Evolutionary conservation across 37 sponge, comb jelly and placozoan species (phyloP).

Genomic region (Dysidea cf. avara): DNA sequence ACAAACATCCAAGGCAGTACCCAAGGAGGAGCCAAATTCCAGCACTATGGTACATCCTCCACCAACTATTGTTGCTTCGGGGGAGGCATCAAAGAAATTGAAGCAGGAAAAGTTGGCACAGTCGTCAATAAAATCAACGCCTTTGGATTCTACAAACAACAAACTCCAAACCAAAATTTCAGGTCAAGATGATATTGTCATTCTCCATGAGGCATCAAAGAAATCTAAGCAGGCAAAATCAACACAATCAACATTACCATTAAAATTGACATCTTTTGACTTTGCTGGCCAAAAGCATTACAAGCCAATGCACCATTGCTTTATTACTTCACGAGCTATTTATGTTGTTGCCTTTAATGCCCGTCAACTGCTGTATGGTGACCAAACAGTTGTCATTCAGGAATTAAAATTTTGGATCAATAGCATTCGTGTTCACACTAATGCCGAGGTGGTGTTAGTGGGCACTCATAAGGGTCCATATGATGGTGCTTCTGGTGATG

Average conservation of each 20-base stretch:
- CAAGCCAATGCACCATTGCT: slow-evolving; percentile 76
- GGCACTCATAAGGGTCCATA: slow-evolving; percentile 37
- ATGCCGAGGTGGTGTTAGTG: slow-evolving; percentile 32
- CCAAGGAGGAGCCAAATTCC: too few species aligned
- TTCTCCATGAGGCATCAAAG: background rate
- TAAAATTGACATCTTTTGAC: slow-evolving; percentile 40
- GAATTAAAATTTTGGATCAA: slow-evolving; percentile 61
- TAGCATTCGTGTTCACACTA: too few species aligned
- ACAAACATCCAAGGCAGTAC: too few species aligned
- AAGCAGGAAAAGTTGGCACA: too few species aligned
- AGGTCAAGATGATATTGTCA: background rate
- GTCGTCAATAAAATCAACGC: too few species aligned
- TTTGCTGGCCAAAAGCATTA: slow-evolving; percentile 74
- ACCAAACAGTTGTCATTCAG: slow-evolving; percentile 2
- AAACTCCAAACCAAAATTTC: background rate
- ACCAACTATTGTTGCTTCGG: too few species aligned
- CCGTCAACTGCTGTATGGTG: background rate
- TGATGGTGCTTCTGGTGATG: background rate
- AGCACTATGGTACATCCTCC: too few species aligned
- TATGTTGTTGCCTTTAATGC: slow-evolving; percentile 52
- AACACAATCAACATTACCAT: background rate
- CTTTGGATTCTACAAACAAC: too few species aligned
- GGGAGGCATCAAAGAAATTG: too few species aligned
- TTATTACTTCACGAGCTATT: slow-evolving; percentile 55
- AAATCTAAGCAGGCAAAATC: too few species aligned